Evolutionary conservation across 2,797 vertebrate genomes (phyloP).

Genomic region (Pelochelys cantorii): DNA sequence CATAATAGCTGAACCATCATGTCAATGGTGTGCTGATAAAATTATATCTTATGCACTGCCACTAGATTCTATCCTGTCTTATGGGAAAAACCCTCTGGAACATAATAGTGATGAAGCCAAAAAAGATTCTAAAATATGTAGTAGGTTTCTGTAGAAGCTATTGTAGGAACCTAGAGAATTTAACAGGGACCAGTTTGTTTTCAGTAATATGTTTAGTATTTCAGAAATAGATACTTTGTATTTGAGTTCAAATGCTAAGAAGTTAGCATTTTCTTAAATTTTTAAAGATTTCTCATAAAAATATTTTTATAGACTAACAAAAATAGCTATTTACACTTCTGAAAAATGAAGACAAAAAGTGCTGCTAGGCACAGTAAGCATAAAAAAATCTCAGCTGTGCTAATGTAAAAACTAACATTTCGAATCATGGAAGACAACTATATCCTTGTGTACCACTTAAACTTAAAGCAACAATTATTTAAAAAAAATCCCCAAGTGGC

Average conservation of each 20-base stretch:
- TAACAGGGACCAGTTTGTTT: not conserved
- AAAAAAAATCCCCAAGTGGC: not conserved
- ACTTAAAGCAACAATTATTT: not conserved
- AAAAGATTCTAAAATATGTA: not conserved
- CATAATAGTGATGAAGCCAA: not conserved
- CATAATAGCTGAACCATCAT: fast-evolving
- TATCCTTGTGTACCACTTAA: not conserved
- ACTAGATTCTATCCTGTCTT: not conserved
- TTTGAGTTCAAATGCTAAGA: not conserved
- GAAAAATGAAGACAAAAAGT: not conserved
- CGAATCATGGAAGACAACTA: not conserved
- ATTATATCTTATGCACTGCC: not conserved
- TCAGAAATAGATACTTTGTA: not conserved
- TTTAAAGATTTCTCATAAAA: not conserved
- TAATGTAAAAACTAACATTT: not conserved
- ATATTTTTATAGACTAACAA: not conserved
- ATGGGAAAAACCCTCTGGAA: not conserved
- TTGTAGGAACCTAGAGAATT: fast-evolving
- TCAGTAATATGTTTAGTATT: not conserved
- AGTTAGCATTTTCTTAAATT: not conserved
- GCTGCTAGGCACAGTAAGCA: not conserved
- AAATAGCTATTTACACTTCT: not conserved
- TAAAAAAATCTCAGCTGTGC: not conserved
- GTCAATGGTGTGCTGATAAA: not conserved
- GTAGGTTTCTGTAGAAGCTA: not conserved